Conservation (phyloP, 2,797 vertebrate species). For the Cephalopachus bancanus region DNA sequence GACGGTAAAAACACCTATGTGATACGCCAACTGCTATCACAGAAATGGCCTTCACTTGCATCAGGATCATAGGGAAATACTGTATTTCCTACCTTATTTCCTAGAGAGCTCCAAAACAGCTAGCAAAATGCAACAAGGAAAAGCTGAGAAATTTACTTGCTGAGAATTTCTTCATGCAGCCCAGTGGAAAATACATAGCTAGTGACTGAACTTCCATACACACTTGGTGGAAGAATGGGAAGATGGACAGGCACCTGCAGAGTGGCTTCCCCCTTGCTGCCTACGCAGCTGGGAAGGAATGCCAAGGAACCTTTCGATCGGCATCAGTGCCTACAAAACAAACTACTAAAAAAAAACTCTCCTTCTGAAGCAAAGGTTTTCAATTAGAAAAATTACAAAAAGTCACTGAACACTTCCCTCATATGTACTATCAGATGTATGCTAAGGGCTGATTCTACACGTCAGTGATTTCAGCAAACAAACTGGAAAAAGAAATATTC, state of each 20-base stretch:
- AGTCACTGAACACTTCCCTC: background rate
- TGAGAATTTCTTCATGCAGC: background rate
- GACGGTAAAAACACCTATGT: background rate
- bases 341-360: background rate
- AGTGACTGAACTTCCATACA: background rate
- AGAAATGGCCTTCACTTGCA: background rate
- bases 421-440: background rate
- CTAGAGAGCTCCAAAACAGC: background rate
- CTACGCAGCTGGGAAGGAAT: background rate
- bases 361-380: slow-evolving; percentile 14
- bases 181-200: background rate
- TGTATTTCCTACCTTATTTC: slow-evolving; percentile 4
- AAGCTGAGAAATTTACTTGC: background rate
- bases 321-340: background rate
- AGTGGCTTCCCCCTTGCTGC: background rate
- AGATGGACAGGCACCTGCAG: background rate
- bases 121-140: background rate
- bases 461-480: background rate
- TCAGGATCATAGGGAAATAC: background rate
- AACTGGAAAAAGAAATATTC: background rate
- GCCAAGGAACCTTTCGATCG: background rate
- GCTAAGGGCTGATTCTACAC: background rate
- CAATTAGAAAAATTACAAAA: background rate
- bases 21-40: background rate
- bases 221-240: background rate